Percentiles rank a stretch among this genome's conserved stretches.
These are phyloP conservation scores for Cephus cinctus DNA, from an alignment of 1,140 invertebrate genomes.

Conservation along the genomic window DNA sequence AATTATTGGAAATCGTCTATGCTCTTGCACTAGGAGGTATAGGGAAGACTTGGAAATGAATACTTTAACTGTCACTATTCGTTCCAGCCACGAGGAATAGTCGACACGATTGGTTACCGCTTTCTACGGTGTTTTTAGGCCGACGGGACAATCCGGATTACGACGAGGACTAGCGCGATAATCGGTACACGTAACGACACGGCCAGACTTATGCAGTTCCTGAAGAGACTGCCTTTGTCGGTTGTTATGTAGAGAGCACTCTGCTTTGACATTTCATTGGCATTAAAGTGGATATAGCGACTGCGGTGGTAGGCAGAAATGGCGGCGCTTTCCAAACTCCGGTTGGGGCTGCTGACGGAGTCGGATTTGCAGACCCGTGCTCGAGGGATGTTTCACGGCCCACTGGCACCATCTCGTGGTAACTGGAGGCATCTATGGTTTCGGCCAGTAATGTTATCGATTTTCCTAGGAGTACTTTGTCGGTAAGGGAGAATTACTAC, in stretches of 20 bases:
- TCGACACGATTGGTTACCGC: too few relatives aligned
- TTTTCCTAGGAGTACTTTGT: too few relatives aligned
- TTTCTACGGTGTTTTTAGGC: too few relatives aligned
- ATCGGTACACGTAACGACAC: too few relatives aligned
- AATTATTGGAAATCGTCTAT: too few relatives aligned
- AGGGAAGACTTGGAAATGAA: too few relatives aligned
- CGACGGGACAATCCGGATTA: too few relatives aligned
- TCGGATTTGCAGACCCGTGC: slow-evolving; percentile 21
- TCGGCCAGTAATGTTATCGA: not conserved
- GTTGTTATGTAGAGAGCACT: not conserved
- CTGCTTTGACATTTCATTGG: slow-evolving; percentile 42
- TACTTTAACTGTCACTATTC: too few relatives aligned
- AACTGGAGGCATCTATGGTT: not conserved
- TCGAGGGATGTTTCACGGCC: slow-evolving; percentile 14
- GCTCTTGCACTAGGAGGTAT: too few relatives aligned
- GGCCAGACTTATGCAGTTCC: not conserved
- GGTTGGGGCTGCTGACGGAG: slow-evolving; percentile 20
- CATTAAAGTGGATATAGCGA: slow-evolving; percentile 31
- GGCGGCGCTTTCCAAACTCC: slow-evolving; percentile 42
- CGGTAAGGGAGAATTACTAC: too few relatives aligned
- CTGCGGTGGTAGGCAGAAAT: slow-evolving; percentile 39
- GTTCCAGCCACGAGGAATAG: not conserved
- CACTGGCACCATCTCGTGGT: slow-evolving; percentile 40
- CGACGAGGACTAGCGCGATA: too few relatives aligned
- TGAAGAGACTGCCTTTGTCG: not conserved